phyloP scores from a whole-genome alignment of 2,888 invertebrate genomes.

The Cordilura impudica region DNA sequence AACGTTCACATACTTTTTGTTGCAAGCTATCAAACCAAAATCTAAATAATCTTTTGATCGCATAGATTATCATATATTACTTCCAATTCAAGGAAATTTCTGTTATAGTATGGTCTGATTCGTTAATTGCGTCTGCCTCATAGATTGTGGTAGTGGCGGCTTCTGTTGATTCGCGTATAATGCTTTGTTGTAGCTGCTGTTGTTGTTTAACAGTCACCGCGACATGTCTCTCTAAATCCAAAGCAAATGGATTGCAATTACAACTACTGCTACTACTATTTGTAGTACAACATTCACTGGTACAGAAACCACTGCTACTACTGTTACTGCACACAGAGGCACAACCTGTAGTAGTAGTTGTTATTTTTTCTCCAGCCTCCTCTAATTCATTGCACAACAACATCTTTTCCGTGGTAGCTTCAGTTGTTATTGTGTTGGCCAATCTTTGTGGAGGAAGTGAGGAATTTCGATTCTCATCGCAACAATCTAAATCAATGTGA shows the following conservation, averaged over 20 bases:
- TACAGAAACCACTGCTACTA: slow-evolving; percentile 64
- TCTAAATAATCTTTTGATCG: slow-evolving; percentile 28
- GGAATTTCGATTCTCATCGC: slow-evolving; percentile 22
- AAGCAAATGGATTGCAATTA: slow-evolving; percentile 59
- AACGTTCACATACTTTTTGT: slow-evolving; percentile 18
- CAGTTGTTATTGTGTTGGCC: slow-evolving; percentile 1
- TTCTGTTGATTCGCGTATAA: slow-evolving; percentile 28
- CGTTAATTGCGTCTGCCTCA: not conserved
- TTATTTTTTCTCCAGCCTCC: not conserved
- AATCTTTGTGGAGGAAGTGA: not conserved
- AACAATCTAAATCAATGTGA: slow-evolving; percentile 23
- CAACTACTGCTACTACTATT: slow-evolving; percentile 65
- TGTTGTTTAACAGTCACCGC: slow-evolving; percentile 5
- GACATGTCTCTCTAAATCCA: slow-evolving; percentile 47
- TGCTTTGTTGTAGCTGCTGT: slow-evolving; percentile 1
- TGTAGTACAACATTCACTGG: slow-evolving; percentile 65
- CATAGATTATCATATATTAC: not conserved
- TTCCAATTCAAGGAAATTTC: slow-evolving; percentile 11
- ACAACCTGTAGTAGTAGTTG: slow-evolving; percentile 5
- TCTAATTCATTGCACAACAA: slow-evolving; percentile 10
- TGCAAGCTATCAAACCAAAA: not conserved
- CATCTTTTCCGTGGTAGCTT: not conserved
- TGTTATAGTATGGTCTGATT: slow-evolving; percentile 1
- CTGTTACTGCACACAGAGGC: slow-evolving; percentile 63
- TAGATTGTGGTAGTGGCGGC: slow-evolving; percentile 3